A percentile compares a stretch with the other conserved stretches of the same genome.
phyloP scores from a whole-genome alignment of 2,888 invertebrate genomes.

The Drosophila atripex region DNA sequence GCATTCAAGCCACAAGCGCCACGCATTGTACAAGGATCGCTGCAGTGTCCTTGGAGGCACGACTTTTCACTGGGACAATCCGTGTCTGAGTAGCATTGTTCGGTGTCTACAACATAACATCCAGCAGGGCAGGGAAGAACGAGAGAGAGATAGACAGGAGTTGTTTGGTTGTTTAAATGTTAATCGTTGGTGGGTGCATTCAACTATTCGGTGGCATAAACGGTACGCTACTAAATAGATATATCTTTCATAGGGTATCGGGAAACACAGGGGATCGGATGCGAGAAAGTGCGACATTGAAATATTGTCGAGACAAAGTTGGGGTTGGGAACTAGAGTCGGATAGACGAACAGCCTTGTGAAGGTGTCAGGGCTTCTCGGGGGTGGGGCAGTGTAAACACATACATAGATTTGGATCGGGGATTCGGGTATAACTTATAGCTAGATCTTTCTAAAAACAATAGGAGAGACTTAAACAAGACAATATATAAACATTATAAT shows the following conservation, averaged over 20 bases:
- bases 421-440: slow-evolving; percentile 63
- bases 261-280: slow-evolving; percentile 37
- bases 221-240: slow-evolving; percentile 52
- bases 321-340: slow-evolving; percentile 27
- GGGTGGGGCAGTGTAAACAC: slow-evolving; percentile 31
- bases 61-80: slow-evolving; percentile 96
- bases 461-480: slow-evolving; percentile 70
- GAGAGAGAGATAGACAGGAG: slow-evolving; percentile 81
- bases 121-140: slow-evolving; percentile 63
- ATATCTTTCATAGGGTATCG: slow-evolving; percentile 25
- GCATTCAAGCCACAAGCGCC: slow-evolving; percentile 96
- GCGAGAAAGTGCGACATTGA: slow-evolving; percentile 46
- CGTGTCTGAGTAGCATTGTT: slow-evolving; percentile 95
- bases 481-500: slow-evolving; percentile 68
- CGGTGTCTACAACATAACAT: slow-evolving; percentile 85
- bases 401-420: slow-evolving; percentile 26
- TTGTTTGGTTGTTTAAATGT: slow-evolving; percentile 70
- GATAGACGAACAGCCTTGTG: slow-evolving; percentile 38
- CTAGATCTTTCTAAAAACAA: slow-evolving; percentile 70
- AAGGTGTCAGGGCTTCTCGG: slow-evolving; percentile 23
- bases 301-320: slow-evolving; percentile 20
- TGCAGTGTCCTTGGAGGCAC: slow-evolving; percentile 95
- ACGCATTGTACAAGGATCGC: slow-evolving; percentile 94
- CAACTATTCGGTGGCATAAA: slow-evolving; percentile 62
- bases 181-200: slow-evolving; percentile 75